phyloP scores from a whole-genome alignment of 2,797 vertebrate species.

The Podarcis lilfordi region DNA sequence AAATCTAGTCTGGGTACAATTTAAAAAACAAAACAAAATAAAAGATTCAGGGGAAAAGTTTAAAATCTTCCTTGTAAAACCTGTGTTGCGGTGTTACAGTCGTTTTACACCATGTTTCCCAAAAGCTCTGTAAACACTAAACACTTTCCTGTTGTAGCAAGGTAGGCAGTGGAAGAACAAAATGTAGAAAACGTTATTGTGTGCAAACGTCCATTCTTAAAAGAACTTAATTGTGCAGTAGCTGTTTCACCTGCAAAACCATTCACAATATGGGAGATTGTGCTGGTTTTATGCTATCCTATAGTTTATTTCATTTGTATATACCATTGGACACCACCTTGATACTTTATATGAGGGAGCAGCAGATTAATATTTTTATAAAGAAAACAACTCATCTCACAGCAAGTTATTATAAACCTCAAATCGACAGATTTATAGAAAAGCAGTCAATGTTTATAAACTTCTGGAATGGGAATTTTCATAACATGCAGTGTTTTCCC shows the following conservation, averaged over 20 bases:
- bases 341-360: too few species aligned
- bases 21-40: too few species aligned
- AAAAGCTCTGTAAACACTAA: neutral
- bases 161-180: neutral
- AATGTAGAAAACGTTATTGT: neutral
- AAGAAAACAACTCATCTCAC: neutral
- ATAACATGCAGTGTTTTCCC: neutral
- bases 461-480: neutral
- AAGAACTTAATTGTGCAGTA: neutral
- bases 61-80: neutral
- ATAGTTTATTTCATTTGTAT: too few species aligned
- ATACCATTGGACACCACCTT: too few species aligned
- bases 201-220: neutral
- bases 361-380: neutral
- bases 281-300: too few species aligned
- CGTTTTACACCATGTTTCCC: neutral
- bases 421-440: neutral
- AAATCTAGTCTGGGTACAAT: neutral
- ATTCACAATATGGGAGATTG: neutral
- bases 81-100: neutral
- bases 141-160: neutral
- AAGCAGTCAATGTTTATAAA: neutral
- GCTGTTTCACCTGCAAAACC: neutral
- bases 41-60: neutral
- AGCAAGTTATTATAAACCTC: neutral